Percentiles rank a stretch among this genome's conserved stretches.
Conservation (phyloP, 2,888 invertebrate genomes). For the Trissoscelio sp. region DNA sequence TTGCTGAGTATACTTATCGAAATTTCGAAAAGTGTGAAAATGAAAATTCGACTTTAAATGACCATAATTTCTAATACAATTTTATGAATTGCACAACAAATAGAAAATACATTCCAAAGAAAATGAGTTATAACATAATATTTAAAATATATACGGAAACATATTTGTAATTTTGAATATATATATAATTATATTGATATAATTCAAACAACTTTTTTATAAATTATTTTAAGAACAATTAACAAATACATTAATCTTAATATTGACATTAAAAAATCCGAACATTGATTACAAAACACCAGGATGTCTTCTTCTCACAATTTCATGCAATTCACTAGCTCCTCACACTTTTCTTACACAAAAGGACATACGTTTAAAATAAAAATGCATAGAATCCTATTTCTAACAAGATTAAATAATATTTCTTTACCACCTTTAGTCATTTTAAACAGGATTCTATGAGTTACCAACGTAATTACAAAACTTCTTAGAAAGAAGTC, state of each 20-base stretch:
- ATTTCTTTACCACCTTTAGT: neutral
- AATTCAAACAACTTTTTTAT: too few relatives aligned
- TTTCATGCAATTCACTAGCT: constrained; percentile 35
- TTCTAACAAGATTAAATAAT: constrained; percentile 5
- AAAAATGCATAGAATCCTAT: constrained; percentile 61
- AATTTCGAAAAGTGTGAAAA: too few relatives aligned
- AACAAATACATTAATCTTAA: constrained; percentile 1
- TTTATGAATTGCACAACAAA: too few relatives aligned
- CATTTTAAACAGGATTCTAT: constrained; percentile 46
- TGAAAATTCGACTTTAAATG: too few relatives aligned
- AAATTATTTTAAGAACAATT: too few relatives aligned
- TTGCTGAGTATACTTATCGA: too few relatives aligned
- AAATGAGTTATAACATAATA: too few relatives aligned
- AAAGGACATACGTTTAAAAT: constrained; percentile 28
- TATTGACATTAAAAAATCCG: constrained; percentile 27
- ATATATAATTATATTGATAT: too few relatives aligned
- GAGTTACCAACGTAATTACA: constrained; percentile 3
- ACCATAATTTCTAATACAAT: too few relatives aligned
- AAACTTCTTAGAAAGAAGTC: constrained; percentile 10
- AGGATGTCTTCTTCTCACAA: constrained; percentile 43
- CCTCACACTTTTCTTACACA: constrained; percentile 42
- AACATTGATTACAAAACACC: constrained; percentile 46
- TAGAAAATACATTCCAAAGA: too few relatives aligned
- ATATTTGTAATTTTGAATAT: too few relatives aligned
- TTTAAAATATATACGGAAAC: too few relatives aligned